Base-by-base conservation (phyloP, 92 coral and sea anemone genomes). In the Phenganax subtilis region DNA sequence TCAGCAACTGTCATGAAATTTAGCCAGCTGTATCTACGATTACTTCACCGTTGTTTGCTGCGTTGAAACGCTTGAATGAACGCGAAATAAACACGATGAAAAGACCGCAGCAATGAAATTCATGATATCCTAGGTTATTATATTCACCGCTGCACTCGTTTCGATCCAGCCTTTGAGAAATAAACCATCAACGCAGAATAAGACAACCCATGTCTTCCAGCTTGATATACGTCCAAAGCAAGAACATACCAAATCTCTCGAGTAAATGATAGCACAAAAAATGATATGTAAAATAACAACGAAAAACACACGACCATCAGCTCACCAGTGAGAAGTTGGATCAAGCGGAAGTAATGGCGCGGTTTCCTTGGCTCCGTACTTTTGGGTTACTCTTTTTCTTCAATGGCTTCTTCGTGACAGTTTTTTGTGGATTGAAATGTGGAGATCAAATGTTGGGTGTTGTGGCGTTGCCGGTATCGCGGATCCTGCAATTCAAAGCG, bases 391-490 rank as follows among this genome's bases (percentile, higher is more conserved):
- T 67, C 37, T 67, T 6, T 67, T 17, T 67, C 51, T 67, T 67
- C 72, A 67, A 67, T 31, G 29, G 52, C 52, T 15, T 12, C 12
- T 67, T 67, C 72, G 29, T 67, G 80, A 17, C 80, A 55, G 80
- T 16, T 75, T 17, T 75, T 75, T 75, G 6, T 64, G 51, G 63
- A 51, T 75, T 75, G 29, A 75, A 75, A 75, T 75, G 80, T 75
- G 60, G 8, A 20, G 57, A 75, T 75, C 51, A 55, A 75, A 15
- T 55, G 63, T 62, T 54, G 80, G 51, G 10, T 17, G 29, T 0
- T 75, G 80, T 75, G 80, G 65, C 51, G 27, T 75, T 52, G 29
- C 80, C 29, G 77, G 77, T 12, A 44, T 72, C 51, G 58, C 57
- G 9, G 80, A 53, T 75, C 44, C 65, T 53, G 6, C 80, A 52